Base-by-base conservation (phyloP, 1,140 invertebrate genomes). In the Parapsyche elsis region DNA sequence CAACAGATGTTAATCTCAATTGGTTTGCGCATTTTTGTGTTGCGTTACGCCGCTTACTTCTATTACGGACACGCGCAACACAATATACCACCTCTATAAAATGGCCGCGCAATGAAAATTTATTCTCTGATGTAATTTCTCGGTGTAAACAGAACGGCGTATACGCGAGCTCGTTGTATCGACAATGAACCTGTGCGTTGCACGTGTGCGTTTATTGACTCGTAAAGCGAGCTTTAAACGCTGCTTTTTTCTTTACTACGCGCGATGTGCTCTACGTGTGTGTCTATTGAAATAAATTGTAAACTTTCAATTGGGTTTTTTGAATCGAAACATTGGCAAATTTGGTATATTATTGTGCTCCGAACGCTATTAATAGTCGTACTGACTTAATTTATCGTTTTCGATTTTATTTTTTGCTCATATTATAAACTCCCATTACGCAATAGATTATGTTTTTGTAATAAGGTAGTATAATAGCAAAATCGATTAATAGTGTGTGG, bases 1-100 rank as follows among this genome's bases (percentile, higher is more conserved):
- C 49, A 12, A 14, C 12, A 26, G 64, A 67, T 67, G 21, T 67
- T 67, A 26, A 67, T 67, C 64, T 67, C 64, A 67, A 67, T 67
- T 67, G 64, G 1, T 67, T 24, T 10, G 64, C 24, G 64, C 64
- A 67, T 67, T 67, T 67, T 26, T 67, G 23, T 24, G 24, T 24
- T 67, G 64, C 21, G 59, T 61, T 61, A 10, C 10, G 59, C 19
- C 59, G 59, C 9, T 21, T 23, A 61, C 21, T 61, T 61, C 2
- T 61, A 61, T 61, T 61, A 61, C 16, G 19, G 21, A 61, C 14
- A 19, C 59, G 59, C 19, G 21, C 59, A 26, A 67, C 64, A 26
- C 64, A 67, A 26, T 67, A 24, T 23, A 23, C 24, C 23, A 53
- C 9, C 12, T 67, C 64, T 30, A 12, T 67, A 67, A 67, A 67